These are phyloP conservation scores for Trachelus iudaicus DNA, from an alignment of 2,888 invertebrate species.

Conservation along the genomic window DNA sequence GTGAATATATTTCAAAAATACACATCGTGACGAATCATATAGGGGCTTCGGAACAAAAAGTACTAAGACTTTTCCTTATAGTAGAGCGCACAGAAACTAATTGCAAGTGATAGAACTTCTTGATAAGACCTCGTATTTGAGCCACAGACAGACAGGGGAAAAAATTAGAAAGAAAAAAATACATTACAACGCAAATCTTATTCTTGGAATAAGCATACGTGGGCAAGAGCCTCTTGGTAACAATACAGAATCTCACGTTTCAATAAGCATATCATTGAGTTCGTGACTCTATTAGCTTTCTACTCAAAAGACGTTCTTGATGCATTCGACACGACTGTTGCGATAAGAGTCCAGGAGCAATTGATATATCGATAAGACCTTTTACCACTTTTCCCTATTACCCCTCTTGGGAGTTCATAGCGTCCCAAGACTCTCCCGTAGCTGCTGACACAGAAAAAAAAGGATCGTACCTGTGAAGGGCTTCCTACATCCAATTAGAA, in stretches of 20 bases:
- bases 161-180: not conserved
- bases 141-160: not conserved
- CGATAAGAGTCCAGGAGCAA: not conserved
- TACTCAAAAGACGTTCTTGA: not conserved
- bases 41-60: not conserved
- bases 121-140: not conserved
- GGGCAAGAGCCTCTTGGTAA: not conserved
- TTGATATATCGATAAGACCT: not conserved
- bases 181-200: not conserved
- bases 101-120: not conserved
- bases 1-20: not conserved
- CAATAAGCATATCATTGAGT: not conserved
- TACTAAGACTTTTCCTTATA: not conserved
- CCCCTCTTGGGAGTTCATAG: not conserved
- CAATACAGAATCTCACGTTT: not conserved
- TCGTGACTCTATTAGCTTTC: not conserved
- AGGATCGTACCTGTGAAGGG: constrained; percentile 40
- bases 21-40: not conserved
- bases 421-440: constrained; percentile 6
- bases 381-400: not conserved
- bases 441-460: constrained; percentile 55
- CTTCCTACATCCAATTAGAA: constrained; percentile 61
- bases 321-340: not conserved
- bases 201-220: not conserved
- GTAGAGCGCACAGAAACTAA: not conserved